These are phyloP conservation scores for Plemyria rubiginata DNA, from an alignment of 2,888 invertebrate species.

Conservation along the genomic window DNA sequence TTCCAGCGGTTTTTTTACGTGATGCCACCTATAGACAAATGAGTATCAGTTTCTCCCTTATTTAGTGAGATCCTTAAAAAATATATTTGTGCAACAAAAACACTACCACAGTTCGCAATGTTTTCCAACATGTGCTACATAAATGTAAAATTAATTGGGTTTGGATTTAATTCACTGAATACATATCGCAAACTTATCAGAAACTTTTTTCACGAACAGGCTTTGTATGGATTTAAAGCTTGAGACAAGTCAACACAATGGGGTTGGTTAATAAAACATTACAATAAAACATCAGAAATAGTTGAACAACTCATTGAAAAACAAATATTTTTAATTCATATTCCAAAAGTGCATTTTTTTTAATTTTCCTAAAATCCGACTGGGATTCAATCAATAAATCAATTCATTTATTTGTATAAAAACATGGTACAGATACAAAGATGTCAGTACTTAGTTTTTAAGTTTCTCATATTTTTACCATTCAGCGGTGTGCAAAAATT, in stretches of 20 bases:
- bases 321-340: background rate
- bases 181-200: conserved; percentile 17
- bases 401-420: too few species aligned
- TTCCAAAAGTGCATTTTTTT: too few species aligned
- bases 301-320: conserved; percentile 1
- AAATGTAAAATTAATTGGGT: conserved; percentile 13
- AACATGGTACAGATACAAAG: too few species aligned
- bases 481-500: too few species aligned
- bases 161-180: conserved; percentile 32
- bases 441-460: too few species aligned
- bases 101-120: background rate
- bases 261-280: conserved; percentile 74
- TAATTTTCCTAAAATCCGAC: too few species aligned
- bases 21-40: too few species aligned
- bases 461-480: too few species aligned
- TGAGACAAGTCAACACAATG: conserved; percentile 57
- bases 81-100: background rate
- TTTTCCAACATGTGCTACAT: background rate
- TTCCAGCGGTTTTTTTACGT: too few species aligned
- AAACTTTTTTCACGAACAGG: conserved; percentile 32
- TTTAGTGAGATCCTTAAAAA: too few species aligned
- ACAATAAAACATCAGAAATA: conserved; percentile 16
- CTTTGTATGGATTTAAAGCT: conserved; percentile 52
- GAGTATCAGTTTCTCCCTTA: too few species aligned
- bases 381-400: too few species aligned